A percentile compares a stretch with the other conserved stretches of the same genome.
Conservation (phyloP, 1,140 invertebrate genomes). For the Lepeophtheirus salmonis region DNA sequence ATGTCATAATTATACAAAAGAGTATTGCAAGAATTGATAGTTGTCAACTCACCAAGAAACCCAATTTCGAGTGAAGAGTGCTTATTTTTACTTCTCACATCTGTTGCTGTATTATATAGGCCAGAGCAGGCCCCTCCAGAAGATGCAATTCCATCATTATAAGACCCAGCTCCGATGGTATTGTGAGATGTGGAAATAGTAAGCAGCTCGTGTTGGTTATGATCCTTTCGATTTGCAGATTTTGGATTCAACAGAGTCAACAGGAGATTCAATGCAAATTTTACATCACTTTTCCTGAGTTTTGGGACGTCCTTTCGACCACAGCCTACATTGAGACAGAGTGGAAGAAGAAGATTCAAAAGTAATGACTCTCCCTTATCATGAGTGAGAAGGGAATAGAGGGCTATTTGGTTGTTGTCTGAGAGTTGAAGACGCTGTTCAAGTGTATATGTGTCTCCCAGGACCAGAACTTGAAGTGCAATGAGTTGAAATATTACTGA, state of each 20-base stretch:
- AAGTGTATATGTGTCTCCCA: slow-evolving; percentile 41
- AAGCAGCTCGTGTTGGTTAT: slow-evolving; percentile 18
- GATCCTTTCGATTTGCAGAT: slow-evolving; percentile 19
- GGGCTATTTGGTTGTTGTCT: slow-evolving; percentile 65
- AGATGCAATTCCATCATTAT: background rate
- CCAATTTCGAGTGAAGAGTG: slow-evolving; percentile 62
- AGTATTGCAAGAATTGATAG: background rate
- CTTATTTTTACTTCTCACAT: slow-evolving; percentile 21
- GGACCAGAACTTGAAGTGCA: slow-evolving; percentile 69
- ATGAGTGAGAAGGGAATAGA: slow-evolving; percentile 60
- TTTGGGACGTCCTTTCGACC: slow-evolving; percentile 74
- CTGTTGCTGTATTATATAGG: slow-evolving; percentile 15
- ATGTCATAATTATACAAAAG: background rate
- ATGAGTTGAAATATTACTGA: slow-evolving; percentile 84
- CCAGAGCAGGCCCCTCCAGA: background rate
- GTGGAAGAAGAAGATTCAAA: slow-evolving; percentile 83
- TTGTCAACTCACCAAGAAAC: slow-evolving; percentile 43
- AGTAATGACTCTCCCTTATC: slow-evolving; percentile 86
- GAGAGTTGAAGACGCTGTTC: slow-evolving; percentile 16
- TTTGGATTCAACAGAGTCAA: slow-evolving; percentile 64
- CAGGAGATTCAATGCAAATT: slow-evolving; percentile 70
- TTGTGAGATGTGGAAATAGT: slow-evolving; percentile 21
- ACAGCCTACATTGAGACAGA: slow-evolving; percentile 79
- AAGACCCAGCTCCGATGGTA: slow-evolving; percentile 14
- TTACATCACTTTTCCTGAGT: slow-evolving; percentile 68